Conservation (phyloP, 1,140 invertebrate genomes). For the Drosophila sp. region DNA sequence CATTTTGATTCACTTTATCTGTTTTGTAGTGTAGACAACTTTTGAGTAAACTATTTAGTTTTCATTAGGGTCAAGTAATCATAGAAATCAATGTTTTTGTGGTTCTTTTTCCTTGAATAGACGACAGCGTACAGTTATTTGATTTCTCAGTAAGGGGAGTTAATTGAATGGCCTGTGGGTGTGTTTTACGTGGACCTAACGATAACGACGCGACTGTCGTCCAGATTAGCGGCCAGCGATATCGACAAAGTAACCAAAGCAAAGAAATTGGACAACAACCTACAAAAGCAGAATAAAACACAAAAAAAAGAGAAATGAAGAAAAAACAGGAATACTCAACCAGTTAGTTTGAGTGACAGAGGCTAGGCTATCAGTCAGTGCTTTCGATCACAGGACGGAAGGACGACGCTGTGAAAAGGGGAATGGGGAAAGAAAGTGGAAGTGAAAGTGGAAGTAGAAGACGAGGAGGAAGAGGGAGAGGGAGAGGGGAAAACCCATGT, state of each 20-base stretch:
- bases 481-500: constrained; percentile 56
- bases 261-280: background rate
- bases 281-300: constrained; percentile 1
- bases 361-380: constrained; percentile 79
- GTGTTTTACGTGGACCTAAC: constrained; percentile 13
- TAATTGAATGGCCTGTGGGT: constrained; percentile 24
- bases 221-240: constrained; percentile 35
- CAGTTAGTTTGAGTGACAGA: constrained; percentile 71
- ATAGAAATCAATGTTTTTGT: background rate
- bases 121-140: too few relatives aligned
- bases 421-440: too few relatives aligned
- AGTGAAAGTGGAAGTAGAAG: background rate
- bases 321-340: constrained; percentile 28
- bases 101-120: background rate
- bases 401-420: too few relatives aligned
- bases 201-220: constrained; percentile 4
- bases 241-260: constrained; percentile 30
- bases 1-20: too few relatives aligned
- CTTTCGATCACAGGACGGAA: constrained; percentile 61
- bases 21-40: background rate
- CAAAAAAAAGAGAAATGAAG: constrained; percentile 1
- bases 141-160: constrained; percentile 12
- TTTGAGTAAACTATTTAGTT: background rate
- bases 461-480: background rate
- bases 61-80: background rate